Evolutionary conservation across 2,113 vertebrate genomes (phyloP).

Genomic region (Bubalus kerabau): DNA sequence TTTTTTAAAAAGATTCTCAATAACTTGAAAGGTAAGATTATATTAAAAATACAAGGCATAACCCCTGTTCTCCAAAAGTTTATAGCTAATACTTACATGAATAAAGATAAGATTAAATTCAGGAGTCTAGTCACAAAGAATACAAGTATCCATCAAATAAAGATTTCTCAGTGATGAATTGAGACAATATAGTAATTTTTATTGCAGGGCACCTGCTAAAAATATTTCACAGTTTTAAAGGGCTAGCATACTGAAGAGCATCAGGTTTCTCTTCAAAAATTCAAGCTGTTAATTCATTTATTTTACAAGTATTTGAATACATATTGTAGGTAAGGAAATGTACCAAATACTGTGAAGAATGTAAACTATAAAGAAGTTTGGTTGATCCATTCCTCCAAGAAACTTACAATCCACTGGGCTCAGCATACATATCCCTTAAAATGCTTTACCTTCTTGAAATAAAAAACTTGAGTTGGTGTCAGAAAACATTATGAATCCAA

Average conservation of each 20-base stretch:
- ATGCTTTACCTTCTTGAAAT: neutral
- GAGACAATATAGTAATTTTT: neutral
- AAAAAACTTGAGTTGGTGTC: neutral
- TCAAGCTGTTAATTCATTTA: neutral
- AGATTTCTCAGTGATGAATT: neutral
- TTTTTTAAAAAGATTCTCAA: neutral
- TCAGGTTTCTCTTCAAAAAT: neutral
- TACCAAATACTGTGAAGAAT: neutral
- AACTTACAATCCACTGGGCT: neutral
- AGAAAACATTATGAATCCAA: neutral
- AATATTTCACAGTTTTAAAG: slow-evolving; percentile 14
- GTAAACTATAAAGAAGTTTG: neutral
- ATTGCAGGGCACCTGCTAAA: neutral
- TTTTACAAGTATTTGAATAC: neutral
- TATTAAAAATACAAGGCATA: neutral
- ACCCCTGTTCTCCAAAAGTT: neutral
- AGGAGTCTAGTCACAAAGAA: neutral
- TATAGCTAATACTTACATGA: neutral
- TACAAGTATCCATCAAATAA: neutral
- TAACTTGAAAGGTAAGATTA: neutral
- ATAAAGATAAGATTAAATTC: neutral
- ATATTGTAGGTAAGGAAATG: neutral
- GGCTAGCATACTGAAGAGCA: neutral
- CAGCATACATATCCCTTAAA: neutral
- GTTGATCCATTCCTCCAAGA: neutral